Conservation (phyloP, 1,140 invertebrate genomes). For the Meteorus sp. region DNA sequence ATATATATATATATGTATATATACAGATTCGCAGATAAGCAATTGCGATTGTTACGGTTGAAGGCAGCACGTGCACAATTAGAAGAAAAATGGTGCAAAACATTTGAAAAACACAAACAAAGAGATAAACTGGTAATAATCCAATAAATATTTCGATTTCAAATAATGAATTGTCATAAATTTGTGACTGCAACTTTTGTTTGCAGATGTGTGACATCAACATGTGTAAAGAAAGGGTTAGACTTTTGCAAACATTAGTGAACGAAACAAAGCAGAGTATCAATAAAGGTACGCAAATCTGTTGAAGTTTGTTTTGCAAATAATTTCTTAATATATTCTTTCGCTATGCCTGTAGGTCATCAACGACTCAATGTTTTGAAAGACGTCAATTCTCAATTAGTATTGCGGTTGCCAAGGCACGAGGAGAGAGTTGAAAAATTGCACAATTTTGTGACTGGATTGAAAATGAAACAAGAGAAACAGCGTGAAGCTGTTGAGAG, state of each 20-base stretch:
- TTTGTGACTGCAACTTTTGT: slow-evolving; percentile 21
- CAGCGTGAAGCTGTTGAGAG: slow-evolving; percentile 60
- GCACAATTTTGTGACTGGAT: slow-evolving; percentile 60
- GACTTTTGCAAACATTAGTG: slow-evolving; percentile 65
- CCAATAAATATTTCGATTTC: slow-evolving; percentile 9
- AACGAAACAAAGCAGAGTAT: slow-evolving; percentile 67
- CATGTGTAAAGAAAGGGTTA: slow-evolving; percentile 65
- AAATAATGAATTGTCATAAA: background rate
- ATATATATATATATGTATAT: slow-evolving; percentile 3
- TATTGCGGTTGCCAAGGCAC: slow-evolving; percentile 64
- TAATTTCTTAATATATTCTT: slow-evolving; percentile 6
- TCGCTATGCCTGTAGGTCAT: slow-evolving; percentile 43
- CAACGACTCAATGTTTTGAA: slow-evolving; percentile 60
- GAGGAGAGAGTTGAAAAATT: slow-evolving; percentile 67
- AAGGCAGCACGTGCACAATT: slow-evolving; percentile 62
- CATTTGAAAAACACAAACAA: slow-evolving; percentile 62
- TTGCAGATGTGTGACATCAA: slow-evolving; percentile 66
- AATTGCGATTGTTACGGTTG: slow-evolving; percentile 62
- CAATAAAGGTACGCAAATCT: slow-evolving; percentile 54
- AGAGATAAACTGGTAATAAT: slow-evolving; percentile 63
- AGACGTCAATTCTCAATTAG: slow-evolving; percentile 63
- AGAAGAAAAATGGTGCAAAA: slow-evolving; percentile 63
- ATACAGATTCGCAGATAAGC: slow-evolving; percentile 67
- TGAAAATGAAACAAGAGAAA: slow-evolving; percentile 60
- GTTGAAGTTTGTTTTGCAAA: slow-evolving; percentile 22